Conservation (phyloP, 2,797 vertebrate genomes). For the Ctenosaura bakeri region DNA sequence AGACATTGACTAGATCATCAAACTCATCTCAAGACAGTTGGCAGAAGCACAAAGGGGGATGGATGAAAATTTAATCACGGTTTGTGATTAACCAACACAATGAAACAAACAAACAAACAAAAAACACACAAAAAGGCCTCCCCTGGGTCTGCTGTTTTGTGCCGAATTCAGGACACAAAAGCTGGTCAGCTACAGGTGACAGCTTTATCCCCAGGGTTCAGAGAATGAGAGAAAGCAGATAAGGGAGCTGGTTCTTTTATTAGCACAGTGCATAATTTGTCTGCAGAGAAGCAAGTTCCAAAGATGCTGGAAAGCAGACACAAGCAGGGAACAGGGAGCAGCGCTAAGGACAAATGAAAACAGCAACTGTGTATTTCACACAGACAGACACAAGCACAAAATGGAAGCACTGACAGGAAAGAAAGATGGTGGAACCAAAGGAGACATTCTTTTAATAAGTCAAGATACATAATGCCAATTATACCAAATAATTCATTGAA, state of each 20-base stretch:
- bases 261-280: conserved; percentile 64
- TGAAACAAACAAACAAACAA: conserved; percentile 75
- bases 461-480: too few relatives aligned
- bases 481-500: too few relatives aligned
- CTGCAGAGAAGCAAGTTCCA: conserved; percentile 65
- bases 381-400: background rate
- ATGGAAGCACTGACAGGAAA: conserved; percentile 15
- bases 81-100: conserved; percentile 79
- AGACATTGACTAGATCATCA: conserved; percentile 16
- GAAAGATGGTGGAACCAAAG: conserved; percentile 55
- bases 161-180: conserved; percentile 57
- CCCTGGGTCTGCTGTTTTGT: conserved; percentile 69
- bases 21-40: conserved; percentile 33
- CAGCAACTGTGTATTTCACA: conserved; percentile 9
- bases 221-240: conserved; percentile 69
- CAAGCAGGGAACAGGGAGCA: conserved; percentile 26
- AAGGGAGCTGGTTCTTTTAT: conserved; percentile 74
- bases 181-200: conserved; percentile 70
- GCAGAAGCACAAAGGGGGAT: conserved; percentile 39
- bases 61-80: conserved; percentile 72
- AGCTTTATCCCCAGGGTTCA: conserved; percentile 76
- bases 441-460: conserved; percentile 51
- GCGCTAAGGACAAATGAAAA: background rate
- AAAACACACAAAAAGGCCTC: conserved; percentile 30
- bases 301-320: conserved; percentile 33